phyloP scores from a whole-genome alignment of 2,113 vertebrate genomes.

The Oryctolagus cuniculus region mOryCun1.1 NC_091434.1:111431001-111431500 shows the following conservation, averaged over 20 bases:
- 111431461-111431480: background rate
- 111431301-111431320: background rate
- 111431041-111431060: slow-evolving; percentile 38
- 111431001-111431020: background rate
- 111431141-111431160: background rate
- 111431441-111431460: background rate
- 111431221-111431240: no score
- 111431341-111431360: background rate
- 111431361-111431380: slow-evolving; percentile 30
- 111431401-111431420: background rate
- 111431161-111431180: background rate
- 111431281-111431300: background rate
- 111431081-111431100: background rate
- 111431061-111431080: slow-evolving; percentile 28
- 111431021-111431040: background rate
- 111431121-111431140: background rate
- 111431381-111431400: background rate
- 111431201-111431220: background rate
- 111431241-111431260: background rate
- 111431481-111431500: background rate
- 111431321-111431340: background rate
- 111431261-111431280: background rate
- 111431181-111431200: slow-evolving; percentile 9
- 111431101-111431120: background rate
- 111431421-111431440: background rate